Evolutionary conservation across 2,888 invertebrate genomes (phyloP).

Genomic region (Aromia moschata): DNA sequence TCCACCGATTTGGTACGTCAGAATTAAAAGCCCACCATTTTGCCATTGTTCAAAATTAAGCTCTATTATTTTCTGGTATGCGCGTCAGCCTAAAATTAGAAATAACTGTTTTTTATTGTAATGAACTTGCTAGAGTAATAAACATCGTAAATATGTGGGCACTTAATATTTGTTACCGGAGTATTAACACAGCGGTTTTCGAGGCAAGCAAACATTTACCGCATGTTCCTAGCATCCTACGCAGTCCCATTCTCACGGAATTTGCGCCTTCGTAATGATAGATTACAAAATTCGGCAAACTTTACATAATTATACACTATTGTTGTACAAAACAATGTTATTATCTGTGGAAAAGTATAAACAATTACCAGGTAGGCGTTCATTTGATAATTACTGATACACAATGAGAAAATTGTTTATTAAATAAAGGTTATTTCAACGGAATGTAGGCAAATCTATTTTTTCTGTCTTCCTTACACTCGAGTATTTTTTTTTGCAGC

Average conservation of each 20-base stretch:
- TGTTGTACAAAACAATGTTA: slow-evolving; percentile 19
- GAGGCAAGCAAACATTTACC: neutral
- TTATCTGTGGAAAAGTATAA: slow-evolving; percentile 16
- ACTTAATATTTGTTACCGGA: too few species aligned
- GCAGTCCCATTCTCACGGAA: slow-evolving; percentile 18
- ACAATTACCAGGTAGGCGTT: slow-evolving; percentile 15
- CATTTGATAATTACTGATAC: slow-evolving; percentile 17
- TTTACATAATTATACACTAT: slow-evolving; percentile 22
- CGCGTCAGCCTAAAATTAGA: neutral
- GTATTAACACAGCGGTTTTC: neutral
- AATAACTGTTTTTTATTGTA: neutral
- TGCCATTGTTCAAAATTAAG: too few species aligned
- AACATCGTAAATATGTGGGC: too few species aligned
- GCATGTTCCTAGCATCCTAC: neutral
- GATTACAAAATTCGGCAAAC: slow-evolving; percentile 22
- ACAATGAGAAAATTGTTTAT: slow-evolving; percentile 14
- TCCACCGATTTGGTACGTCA: too few species aligned
- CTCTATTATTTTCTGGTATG: too few species aligned
- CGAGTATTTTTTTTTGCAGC: too few species aligned
- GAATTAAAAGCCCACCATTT: too few species aligned
- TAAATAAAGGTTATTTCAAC: slow-evolving; percentile 3
- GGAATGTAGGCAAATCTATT: neutral
- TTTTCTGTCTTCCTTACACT: too few species aligned
- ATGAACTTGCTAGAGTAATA: too few species aligned
- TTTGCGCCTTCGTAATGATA: slow-evolving; percentile 14